Evolutionary conservation across 1,140 invertebrate species (phyloP), one percentile per base, ranked within the genome.

Genomic region (Zaprionus gabonicus): DNA sequence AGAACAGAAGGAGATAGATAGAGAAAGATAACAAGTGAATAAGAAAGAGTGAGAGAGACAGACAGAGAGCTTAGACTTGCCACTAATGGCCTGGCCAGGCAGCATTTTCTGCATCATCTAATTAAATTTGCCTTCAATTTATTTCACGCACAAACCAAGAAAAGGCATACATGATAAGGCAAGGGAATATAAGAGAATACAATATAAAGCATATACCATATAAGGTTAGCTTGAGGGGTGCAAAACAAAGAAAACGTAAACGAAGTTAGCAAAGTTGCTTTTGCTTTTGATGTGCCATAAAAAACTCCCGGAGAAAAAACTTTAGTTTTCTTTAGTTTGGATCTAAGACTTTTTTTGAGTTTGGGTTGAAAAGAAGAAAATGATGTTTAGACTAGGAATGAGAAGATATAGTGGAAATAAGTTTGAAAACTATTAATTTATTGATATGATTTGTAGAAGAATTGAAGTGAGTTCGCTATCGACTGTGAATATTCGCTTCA

Each of bases 61-160:
- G 41, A 7, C 5, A 6, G 4, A 7, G 15, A 34, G 9, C 9
- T 41, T 9, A 17, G n/a, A 17, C 6, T 46, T 9, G 7, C 36
- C n/a, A 17, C 41, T 46, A 36, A 58, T 58, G 56, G 5, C 56
- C n/a, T 36, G 17, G 31, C 5, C 36, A 27, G 13, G 9, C 55
- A 38, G 20, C 3, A 56, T 69, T 63, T 41, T 57, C 71, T 44
- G 63, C 62, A 38, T n/a, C 38, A 70, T 27, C 23, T 75, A 75
- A 75, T 75, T 70, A 38, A 69, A 63, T 63, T 74, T 74, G 12
- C 27, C 12, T 27, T 12, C 3, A 34, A 51, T 51, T 51, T 20
- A 46, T 17, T n/a, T 17, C 41, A 17, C 6, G n/a, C 41, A 46
- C n/a, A 46, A 46, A 17, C 3, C 6, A 20, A 17, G n/a, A 46